Base-by-base conservation (phyloP, 2,113 vertebrate genomes). In the Sceloporus undulatus region DNA sequence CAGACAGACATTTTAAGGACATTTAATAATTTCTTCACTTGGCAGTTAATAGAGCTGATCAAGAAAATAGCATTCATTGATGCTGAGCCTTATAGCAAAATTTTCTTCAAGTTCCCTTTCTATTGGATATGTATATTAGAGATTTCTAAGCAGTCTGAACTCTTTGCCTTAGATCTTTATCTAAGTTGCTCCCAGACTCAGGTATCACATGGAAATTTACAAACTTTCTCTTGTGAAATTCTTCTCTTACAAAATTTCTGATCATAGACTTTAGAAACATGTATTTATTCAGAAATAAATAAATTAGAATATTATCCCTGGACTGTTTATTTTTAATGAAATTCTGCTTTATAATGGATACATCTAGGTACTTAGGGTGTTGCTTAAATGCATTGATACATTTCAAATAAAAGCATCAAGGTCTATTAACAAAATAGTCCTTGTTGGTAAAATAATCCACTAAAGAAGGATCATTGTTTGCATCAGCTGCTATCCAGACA, bases 221-320 rank as follows among this genome's bases (percentile, higher is more conserved):
- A 92, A 92, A 48, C n/a, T 7, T 87, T 40, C 88, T 90, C 0
- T 0, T 87, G 75, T 86, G 90, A 83, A 93, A 56, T 79, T 85
- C 89, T 56, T 89, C 82, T 92, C 91, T 87, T 80, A 85, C 93
- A 90, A 66, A 16, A 66, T 29, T 66, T 48, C 40, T 34, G 40
- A 25, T 29, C 9, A 10, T 65, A 27, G 5, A 40, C 23, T 85
- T 76, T 59, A 76, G 34, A 62, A 40, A 76, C n/a, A 75, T 38
- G 8, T 40, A 25, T 40, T 9, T 10, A 23, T 81, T 18, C 16
- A n/a, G 18, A 1, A 79, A 3, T 25, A 9, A 10, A 65, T 65
- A 10, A 19, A 4, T 65, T 27, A 77, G 21, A 14, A 59, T 48
- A 18, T 25, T 62, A 2, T 27, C 52, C 21, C 27, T 65, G 27